phyloP scores from a whole-genome alignment of 2,888 invertebrate species.

The Andrena camellia region DNA sequence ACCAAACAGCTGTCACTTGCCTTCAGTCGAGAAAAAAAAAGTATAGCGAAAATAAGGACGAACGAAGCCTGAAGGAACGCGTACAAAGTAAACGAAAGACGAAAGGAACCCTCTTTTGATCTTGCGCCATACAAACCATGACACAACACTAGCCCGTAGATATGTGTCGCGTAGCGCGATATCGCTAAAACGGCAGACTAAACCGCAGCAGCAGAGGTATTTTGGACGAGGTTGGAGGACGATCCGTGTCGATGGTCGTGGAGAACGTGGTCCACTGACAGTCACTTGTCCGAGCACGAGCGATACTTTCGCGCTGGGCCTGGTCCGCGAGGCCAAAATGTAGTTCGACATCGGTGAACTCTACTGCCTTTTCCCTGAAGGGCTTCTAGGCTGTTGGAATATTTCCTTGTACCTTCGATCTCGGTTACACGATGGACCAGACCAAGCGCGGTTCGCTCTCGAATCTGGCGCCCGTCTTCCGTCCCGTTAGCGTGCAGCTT shows the following conservation, averaged over 20 bases:
- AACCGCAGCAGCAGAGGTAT: constrained; percentile 85
- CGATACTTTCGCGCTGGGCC: constrained; percentile 42
- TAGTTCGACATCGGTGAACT: constrained; percentile 3
- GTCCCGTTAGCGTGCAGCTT: constrained; percentile 43
- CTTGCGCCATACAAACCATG: constrained; percentile 70
- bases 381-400: not conserved
- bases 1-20: constrained; percentile 54
- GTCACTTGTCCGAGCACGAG: constrained; percentile 24
- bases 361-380: not conserved
- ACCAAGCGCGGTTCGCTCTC: constrained; percentile 45
- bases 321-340: constrained; percentile 37
- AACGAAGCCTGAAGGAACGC: constrained; percentile 31
- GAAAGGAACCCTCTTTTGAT: constrained; percentile 76
- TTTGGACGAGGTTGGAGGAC: constrained; percentile 83
- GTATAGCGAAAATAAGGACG: not conserved
- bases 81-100: constrained; percentile 12
- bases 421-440: constrained; percentile 16
- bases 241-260: constrained; percentile 54
- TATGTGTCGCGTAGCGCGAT: constrained; percentile 50
- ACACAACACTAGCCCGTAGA: constrained; percentile 60
- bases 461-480: constrained; percentile 26
- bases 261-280: constrained; percentile 45
- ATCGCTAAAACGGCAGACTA: constrained; percentile 79
- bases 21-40: not conserved
- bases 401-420: not conserved